Conservation (phyloP, 1,140 invertebrate species). For the Caenorhabditis inopinata region DNA sequence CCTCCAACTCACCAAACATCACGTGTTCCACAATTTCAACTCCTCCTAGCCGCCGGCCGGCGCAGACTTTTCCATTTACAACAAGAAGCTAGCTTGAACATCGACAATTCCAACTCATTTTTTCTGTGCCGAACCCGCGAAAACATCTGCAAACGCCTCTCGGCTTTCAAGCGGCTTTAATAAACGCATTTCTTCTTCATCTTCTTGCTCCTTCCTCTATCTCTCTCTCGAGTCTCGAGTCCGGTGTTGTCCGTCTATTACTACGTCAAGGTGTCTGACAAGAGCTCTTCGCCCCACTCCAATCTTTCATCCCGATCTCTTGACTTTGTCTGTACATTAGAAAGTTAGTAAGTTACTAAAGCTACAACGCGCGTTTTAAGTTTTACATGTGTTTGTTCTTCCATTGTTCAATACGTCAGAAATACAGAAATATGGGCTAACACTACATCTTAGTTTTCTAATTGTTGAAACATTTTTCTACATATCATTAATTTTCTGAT, state of each 20-base stretch:
- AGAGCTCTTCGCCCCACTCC: not conserved
- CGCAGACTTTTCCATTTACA: not conserved
- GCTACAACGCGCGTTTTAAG: too few species aligned
- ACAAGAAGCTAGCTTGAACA: too few species aligned
- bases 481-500: too few species aligned
- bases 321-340: constrained; percentile 4
- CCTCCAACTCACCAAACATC: not conserved
- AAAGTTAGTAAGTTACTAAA: not conserved
- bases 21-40: not conserved
- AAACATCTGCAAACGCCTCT: constrained; percentile 2
- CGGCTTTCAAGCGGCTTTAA: constrained; percentile 2
- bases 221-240: too few species aligned
- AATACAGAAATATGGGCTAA: not conserved
- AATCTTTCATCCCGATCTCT: constrained; percentile 10
- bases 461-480: too few species aligned
- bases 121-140: not conserved
- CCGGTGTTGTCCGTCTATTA: constrained; percentile 10
- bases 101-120: not conserved
- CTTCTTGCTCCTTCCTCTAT: too few species aligned
- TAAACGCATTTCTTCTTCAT: not conserved
- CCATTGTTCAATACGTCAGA: too few species aligned
- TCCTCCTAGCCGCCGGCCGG: not conserved
- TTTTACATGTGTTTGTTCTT: not conserved
- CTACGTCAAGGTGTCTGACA: constrained; percentile 31
- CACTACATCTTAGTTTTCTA: too few species aligned